These are phyloP conservation scores for Chrosomus eos DNA, from an alignment of 2,797 vertebrate species.

Conservation along the genomic window DNA sequence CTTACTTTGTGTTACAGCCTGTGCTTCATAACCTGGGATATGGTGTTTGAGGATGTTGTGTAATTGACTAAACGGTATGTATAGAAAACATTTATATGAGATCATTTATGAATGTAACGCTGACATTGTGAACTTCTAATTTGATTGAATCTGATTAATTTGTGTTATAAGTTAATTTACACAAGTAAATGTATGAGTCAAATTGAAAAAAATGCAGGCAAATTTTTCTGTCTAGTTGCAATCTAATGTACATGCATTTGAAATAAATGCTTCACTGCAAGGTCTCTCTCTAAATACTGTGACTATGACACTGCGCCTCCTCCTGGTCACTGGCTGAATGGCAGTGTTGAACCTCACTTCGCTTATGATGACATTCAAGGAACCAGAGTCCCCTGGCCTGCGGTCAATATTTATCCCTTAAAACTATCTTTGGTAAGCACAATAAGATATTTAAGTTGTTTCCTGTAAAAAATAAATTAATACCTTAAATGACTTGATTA, in stretches of 20 bases:
- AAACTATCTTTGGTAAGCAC: too few species aligned
- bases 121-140: not conserved
- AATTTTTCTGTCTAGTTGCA: not conserved
- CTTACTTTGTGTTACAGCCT: not conserved
- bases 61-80: not conserved
- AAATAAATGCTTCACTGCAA: too few species aligned
- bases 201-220: not conserved
- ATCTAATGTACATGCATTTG: too few species aligned
- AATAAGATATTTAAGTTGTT: too few species aligned
- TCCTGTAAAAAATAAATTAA: too few species aligned
- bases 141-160: not conserved
- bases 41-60: too few species aligned
- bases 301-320: not conserved
- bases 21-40: not conserved
- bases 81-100: not conserved
- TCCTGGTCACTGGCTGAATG: not conserved
- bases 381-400: not conserved
- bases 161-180: not conserved
- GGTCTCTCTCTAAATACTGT: not conserved
- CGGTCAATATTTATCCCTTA: not conserved
- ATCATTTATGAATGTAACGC: not conserved
- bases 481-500: too few species aligned
- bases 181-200: not conserved
- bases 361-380: not conserved
- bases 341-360: not conserved